Evolutionary conservation across 2,113 vertebrate species (phyloP), one percentile per base, ranked within the genome.

Genomic region (Pedetes capensis): DNA sequence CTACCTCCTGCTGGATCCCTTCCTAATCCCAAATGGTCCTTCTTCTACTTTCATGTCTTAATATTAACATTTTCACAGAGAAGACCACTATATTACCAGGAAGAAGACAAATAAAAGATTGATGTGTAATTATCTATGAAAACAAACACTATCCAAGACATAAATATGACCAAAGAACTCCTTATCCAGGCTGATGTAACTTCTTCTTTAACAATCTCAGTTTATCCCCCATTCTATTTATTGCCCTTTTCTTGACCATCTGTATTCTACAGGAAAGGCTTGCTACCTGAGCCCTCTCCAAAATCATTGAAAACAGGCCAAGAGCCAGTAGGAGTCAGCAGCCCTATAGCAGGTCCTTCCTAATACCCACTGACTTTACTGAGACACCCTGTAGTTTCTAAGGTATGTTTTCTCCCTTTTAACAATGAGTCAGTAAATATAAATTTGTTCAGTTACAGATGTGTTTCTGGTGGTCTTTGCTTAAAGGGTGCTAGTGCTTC

Each of bases 41-140:
- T 1, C 8, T 81, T 64, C 12, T 83, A 14, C 32, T 64, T 47
- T 47, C 17, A 83, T 57, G 34, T 22, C 78, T 88, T 89, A 89
- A 61, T 29, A 81, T 39, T n/a, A 95, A 61, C 37, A 86, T 22
- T 64, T 80, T 94, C n/a, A n/a, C 47, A 64, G 82, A 71, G 32
- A 82, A 82, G 14, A 18, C 12, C 22, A 61, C 20, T 12, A 51
- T 39, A 8, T 57, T 71, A n/a, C 25, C 18, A 44, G 2, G 42
- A 55, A 25, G 11, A 61, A 66, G 32, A 79, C 20, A n/a, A 86
- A 55, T 22, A 72, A 16, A 61, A 61, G 10, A 79, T 57, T 14
- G 74, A 34, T 23, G 3, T n/a, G 20, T 39, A 74, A 42, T 12
- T 44, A 55, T 10, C 74, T 32, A 25, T 23, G 17, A 89, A 86